Evolutionary conservation across 2,888 invertebrate genomes (phyloP).

Genomic region (Drosophila longiperda): DNA sequence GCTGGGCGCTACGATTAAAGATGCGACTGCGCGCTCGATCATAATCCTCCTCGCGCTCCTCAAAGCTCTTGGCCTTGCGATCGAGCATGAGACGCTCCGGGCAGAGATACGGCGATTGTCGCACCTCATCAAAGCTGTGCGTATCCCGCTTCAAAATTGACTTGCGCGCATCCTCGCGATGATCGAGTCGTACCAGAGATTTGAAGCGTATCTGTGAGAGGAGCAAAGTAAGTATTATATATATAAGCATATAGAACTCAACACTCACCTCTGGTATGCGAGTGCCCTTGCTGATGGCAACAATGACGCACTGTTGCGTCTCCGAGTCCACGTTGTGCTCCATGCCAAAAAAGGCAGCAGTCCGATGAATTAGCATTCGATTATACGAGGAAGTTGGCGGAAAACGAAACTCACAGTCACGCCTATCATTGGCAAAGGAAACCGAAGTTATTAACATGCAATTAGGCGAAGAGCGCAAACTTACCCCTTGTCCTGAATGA

Average conservation of each 20-base stretch:
- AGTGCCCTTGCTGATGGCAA: slow-evolving; percentile 89
- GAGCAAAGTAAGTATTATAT: background rate
- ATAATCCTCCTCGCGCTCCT: slow-evolving; percentile 96
- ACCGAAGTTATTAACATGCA: background rate
- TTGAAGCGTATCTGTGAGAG: slow-evolving; percentile 87
- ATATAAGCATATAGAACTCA: background rate
- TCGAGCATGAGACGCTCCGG: slow-evolving; percentile 89
- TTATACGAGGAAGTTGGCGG: slow-evolving; percentile 98
- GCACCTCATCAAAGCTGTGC: slow-evolving; percentile 91
- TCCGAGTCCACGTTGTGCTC: slow-evolving; percentile 96
- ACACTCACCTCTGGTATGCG: slow-evolving; percentile 84
- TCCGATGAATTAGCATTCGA: slow-evolving; percentile 97
- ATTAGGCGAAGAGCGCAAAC: background rate
- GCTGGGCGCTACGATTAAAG: slow-evolving; percentile 86
- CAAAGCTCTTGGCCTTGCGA: slow-evolving; percentile 93
- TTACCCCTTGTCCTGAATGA: slow-evolving; percentile 93
- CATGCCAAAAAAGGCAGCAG: slow-evolving; percentile 96
- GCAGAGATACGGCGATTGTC: slow-evolving; percentile 85
- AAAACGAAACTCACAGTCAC: slow-evolving; percentile 91
- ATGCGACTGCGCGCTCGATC: slow-evolving; percentile 94
- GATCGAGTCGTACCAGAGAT: slow-evolving; percentile 89
- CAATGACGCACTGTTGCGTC: slow-evolving; percentile 92
- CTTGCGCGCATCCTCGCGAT: slow-evolving; percentile 89
- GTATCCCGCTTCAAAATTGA: slow-evolving; percentile 94
- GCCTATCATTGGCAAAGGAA: slow-evolving; percentile 85